These are phyloP conservation scores for Brachystomella parvula DNA, from an alignment of 1,140 invertebrate species.

Conservation along the genomic window DNA sequence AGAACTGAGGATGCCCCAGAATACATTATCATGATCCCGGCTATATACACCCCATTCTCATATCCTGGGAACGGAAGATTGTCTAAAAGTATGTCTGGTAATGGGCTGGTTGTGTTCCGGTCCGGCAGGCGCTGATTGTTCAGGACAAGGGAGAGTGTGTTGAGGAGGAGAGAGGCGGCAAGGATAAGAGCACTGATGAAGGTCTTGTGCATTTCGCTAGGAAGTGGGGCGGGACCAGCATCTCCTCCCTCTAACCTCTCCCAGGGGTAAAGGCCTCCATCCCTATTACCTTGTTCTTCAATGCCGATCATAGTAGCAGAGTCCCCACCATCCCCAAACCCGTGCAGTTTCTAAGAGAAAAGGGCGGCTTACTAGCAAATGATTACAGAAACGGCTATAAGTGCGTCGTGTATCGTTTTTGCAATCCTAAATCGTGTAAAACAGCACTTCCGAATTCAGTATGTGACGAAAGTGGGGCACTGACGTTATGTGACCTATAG, in stretches of 20 bases:
- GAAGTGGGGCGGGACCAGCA: slow-evolving; percentile 45
- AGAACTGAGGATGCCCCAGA: slow-evolving; percentile 55
- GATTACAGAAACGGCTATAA: too few relatives aligned
- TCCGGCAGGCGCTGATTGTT: slow-evolving; percentile 78
- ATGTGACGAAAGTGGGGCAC: too few relatives aligned
- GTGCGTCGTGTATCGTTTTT: too few relatives aligned
- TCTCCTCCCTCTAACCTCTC: not conserved
- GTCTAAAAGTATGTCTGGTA: slow-evolving; percentile 74
- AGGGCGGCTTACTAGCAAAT: too few relatives aligned
- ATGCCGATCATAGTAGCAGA: not conserved
- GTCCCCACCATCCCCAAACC: not conserved
- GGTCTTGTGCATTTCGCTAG: slow-evolving; percentile 64
- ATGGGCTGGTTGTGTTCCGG: slow-evolving; percentile 51
- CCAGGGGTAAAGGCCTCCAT: not conserved
- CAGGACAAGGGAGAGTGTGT: slow-evolving; percentile 63
- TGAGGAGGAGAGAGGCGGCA: slow-evolving; percentile 53
- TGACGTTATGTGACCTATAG: too few relatives aligned
- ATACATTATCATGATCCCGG: slow-evolving; percentile 79
- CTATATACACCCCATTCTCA: slow-evolving; percentile 69
- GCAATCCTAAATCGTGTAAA: too few relatives aligned
- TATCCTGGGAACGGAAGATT: slow-evolving; percentile 52
- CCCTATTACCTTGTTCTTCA: not conserved
- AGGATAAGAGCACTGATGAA: slow-evolving; percentile 55
- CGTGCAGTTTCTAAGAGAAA: not conserved
- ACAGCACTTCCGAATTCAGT: too few relatives aligned